Percentiles rank a stretch among this genome's conserved stretches.
Evolutionary conservation across 2,113 vertebrate species (phyloP).

Genomic region (Onychostruthus taczanowskii): DNA sequence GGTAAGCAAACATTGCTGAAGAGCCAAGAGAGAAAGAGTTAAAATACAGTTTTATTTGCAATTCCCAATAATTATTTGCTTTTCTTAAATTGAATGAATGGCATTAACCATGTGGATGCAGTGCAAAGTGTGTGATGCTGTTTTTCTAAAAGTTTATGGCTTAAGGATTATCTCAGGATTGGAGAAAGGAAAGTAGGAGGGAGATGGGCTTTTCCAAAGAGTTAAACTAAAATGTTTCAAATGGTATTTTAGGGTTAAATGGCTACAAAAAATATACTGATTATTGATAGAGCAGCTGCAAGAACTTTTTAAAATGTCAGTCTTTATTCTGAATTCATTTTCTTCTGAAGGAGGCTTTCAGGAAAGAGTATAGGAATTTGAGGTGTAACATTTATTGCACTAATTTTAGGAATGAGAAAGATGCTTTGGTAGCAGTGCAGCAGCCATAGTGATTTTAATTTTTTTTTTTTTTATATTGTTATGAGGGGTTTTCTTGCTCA

Average conservation of each 20-base stretch:
- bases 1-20: slow-evolving; percentile 1
- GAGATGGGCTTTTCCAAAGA: background rate
- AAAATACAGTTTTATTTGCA: background rate
- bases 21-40: background rate
- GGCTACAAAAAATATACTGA: background rate
- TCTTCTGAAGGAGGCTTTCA: background rate
- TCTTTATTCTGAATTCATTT: background rate
- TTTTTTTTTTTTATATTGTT: background rate
- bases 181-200: background rate
- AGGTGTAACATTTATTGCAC: background rate
- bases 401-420: background rate
- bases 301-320: background rate
- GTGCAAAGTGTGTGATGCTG: background rate
- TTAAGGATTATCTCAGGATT: background rate
- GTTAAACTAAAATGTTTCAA: background rate
- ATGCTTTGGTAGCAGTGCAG: background rate
- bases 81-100: background rate
- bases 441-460: background rate
- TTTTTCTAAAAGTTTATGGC: background rate
- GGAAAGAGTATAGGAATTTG: background rate
- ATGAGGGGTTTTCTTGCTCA: background rate
- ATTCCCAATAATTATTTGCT: background rate
- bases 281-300: background rate
- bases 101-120: background rate
- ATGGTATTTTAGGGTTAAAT: background rate